These are phyloP conservation scores for Neria commutata DNA, from an alignment of 2,888 invertebrate genomes.

Conservation along the genomic window DNA sequence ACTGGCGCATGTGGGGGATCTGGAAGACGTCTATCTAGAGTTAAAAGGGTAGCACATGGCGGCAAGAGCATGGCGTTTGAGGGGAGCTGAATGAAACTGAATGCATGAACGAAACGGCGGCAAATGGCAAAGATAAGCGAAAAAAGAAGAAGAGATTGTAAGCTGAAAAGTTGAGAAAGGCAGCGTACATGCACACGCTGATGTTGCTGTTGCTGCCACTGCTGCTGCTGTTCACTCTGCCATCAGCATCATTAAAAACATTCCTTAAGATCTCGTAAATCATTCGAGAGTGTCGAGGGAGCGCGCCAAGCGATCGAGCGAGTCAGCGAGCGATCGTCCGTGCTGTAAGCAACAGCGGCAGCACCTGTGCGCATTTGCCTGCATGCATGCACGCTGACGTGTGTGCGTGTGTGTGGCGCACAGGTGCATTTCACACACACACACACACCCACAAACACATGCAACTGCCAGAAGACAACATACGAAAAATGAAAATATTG, in stretches of 20 bases:
- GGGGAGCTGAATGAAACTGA: no score
- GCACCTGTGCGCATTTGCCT: slow-evolving; percentile 4
- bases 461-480: neutral
- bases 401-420: neutral
- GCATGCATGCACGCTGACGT: neutral
- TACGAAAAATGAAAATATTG: neutral
- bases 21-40: no score
- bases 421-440: slow-evolving; percentile 4
- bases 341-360: slow-evolving; percentile 10
- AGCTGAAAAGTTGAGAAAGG: no score
- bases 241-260: slow-evolving; percentile 28
- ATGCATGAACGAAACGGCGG: no score
- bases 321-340: neutral
- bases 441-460: neutral
- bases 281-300: slow-evolving; percentile 17
- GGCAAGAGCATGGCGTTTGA: no score
- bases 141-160: no score
- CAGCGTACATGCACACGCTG: no score
- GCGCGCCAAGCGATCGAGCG: neutral
- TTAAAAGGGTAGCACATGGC: no score
- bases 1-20: neutral
- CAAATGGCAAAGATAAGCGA: no score
- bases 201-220: no score
- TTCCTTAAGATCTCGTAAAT: slow-evolving; percentile 27
- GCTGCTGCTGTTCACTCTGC: neutral